phyloP scores from a whole-genome alignment of 2,797 vertebrate genomes.

The Gymnoscopelus braueri region DNA sequence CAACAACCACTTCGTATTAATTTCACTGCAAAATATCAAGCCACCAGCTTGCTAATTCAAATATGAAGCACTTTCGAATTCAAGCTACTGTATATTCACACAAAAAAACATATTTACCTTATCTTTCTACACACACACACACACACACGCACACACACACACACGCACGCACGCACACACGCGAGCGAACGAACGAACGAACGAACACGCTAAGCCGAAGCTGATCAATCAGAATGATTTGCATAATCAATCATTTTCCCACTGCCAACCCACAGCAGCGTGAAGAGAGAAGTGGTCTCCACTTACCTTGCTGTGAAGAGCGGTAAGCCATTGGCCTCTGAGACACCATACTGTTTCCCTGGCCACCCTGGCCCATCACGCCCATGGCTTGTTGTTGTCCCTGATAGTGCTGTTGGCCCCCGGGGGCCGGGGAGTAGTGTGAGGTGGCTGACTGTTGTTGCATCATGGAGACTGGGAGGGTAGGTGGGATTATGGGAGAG shows the following conservation, averaged over 20 bases:
- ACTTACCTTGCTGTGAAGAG: slow-evolving; percentile 92
- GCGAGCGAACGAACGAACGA: no score
- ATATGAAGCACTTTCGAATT: no score
- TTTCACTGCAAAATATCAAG: no score
- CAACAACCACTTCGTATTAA: background rate
- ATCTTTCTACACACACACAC: background rate
- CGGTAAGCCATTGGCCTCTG: slow-evolving; percentile 93
- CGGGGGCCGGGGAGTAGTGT: slow-evolving; percentile 88
- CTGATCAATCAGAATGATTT: background rate
- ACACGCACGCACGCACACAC: background rate
- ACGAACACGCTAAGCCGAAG: background rate
- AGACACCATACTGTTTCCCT: slow-evolving; percentile 91
- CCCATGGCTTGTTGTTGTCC: slow-evolving; percentile 87
- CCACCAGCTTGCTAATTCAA: no score
- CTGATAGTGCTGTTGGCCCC: slow-evolving; percentile 92
- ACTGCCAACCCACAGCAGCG: slow-evolving; percentile 13
- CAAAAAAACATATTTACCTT: background rate
- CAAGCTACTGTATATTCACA: no score
- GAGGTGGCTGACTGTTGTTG: slow-evolving; percentile 92
- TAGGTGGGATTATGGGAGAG: slow-evolving; percentile 43
- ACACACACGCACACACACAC: slow-evolving; percentile 2
- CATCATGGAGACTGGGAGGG: slow-evolving; percentile 90
- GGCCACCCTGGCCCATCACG: slow-evolving; percentile 92
- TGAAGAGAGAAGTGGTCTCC: slow-evolving; percentile 1
- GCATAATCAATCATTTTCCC: background rate